These are phyloP conservation scores for Oscheius sp. DNA, from an alignment of 2,888 invertebrate genomes.

Conservation along the genomic window DNA sequence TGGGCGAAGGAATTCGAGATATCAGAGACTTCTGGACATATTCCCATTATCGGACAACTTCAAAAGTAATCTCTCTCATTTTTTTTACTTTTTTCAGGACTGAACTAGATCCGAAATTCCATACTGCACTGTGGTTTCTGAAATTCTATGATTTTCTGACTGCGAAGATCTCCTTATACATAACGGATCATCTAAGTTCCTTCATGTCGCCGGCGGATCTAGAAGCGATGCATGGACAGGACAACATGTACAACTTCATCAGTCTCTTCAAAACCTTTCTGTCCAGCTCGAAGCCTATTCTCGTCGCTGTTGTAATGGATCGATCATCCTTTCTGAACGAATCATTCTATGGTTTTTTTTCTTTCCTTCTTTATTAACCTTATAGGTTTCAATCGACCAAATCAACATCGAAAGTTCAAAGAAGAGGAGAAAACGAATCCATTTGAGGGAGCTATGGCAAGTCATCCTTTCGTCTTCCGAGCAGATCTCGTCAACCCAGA, in stretches of 20 bases:
- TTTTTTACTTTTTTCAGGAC: background rate
- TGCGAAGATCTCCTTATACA: constrained; percentile 52
- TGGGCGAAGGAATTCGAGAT: constrained; percentile 25
- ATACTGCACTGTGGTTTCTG: constrained; percentile 42
- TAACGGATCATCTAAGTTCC: constrained; percentile 33
- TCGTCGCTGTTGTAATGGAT: constrained; percentile 40
- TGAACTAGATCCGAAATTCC: constrained; percentile 22
- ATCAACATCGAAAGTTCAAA: constrained; percentile 1
- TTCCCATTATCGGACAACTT: constrained; percentile 9
- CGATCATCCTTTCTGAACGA: constrained; percentile 25
- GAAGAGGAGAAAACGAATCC: background rate
- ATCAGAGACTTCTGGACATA: background rate
- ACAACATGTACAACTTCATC: constrained; percentile 36
- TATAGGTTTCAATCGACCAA: constrained; percentile 2
- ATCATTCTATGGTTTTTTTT: constrained; percentile 34
- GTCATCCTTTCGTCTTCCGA: constrained; percentile 21
- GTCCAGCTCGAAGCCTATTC: background rate
- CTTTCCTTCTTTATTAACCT: background rate
- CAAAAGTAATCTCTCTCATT: background rate
- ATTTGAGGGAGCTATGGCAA: background rate
- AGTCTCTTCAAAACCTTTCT: background rate
- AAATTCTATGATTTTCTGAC: constrained; percentile 45
- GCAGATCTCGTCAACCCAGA: background rate
- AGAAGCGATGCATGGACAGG: constrained; percentile 34
- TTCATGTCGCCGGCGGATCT: constrained; percentile 33